Base-by-base conservation (phyloP, 1,140 invertebrate genomes). In the Pogonognathellus flavescens region DNA sequence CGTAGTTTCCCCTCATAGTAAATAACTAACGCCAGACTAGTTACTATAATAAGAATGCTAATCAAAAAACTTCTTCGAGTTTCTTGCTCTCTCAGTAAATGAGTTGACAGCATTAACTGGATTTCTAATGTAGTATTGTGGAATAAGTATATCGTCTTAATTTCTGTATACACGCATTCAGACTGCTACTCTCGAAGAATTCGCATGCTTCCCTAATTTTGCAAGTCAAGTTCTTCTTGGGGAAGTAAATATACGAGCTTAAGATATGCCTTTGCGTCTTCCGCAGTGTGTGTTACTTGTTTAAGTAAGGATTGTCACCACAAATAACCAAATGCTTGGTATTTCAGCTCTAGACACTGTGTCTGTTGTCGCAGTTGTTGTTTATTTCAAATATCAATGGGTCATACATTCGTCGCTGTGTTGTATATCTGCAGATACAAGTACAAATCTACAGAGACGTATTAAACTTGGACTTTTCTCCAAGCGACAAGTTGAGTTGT, bases 161-260 rank as follows among this genome's bases (percentile, higher is more conserved):
- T 76, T 76, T 76, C 41, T 76, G 70, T 76, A 18, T 25, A 76
- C 25, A 25, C 62, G 25, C 22, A 66, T 76, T n/a, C 53, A 57
- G 53, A 57, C n/a, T 14, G 53, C 9, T 13, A 57, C 9, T 57
- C 2, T 3, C 1, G 53, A 57, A 76, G 41, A 41, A 41, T 50
- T 76, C 70, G 25, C 70, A 76, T 76, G 70, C 70, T 76, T 76
- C 70, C 70, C 31, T 76, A 76, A 76, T 76, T 76, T 76, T 76
- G 70, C 70, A 76, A 76, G 70, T 76, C 16, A 76, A 76, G 70
- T n/a, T 76, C 41, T 49, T 31, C 25, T 14, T 76, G 70, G 41
- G 31, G 41, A 76, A 76, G 31, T 16, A 31, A 76, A 76, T 14
- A 41, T 76, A 76, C 49, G 70, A 76, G 70, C 25, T 76, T 76